These are phyloP conservation scores for Rhizomys pruinosus DNA, from an alignment of 2,113 vertebrate genomes.

Conservation along the genomic window DNA sequence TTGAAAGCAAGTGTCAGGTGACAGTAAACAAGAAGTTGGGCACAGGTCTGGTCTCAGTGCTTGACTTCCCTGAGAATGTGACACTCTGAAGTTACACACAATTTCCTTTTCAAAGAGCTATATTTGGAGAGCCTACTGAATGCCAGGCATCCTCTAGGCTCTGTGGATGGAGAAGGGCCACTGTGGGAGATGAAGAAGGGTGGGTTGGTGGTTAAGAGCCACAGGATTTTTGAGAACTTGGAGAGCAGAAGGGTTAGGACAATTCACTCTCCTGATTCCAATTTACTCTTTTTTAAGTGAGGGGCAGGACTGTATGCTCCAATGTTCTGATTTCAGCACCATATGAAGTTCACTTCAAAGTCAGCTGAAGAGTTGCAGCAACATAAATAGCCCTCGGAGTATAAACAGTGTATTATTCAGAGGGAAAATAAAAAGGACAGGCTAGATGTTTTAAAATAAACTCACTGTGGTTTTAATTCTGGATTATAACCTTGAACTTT, in stretches of 20 bases:
- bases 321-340: slow-evolving; percentile 55
- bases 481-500: slow-evolving; percentile 72
- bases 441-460: slow-evolving; percentile 77
- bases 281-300: slow-evolving; percentile 43
- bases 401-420: slow-evolving; percentile 72
- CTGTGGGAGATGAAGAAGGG: not conserved
- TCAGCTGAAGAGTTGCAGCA: slow-evolving; percentile 51
- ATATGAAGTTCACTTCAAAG: slow-evolving; percentile 73
- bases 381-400: slow-evolving; percentile 66
- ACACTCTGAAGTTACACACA: not conserved
- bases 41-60: not conserved
- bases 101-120: not conserved
- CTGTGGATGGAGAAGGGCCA: not conserved
- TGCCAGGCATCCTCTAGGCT: not conserved
- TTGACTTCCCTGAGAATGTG: not conserved
- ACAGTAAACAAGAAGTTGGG: not conserved
- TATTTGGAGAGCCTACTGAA: not conserved
- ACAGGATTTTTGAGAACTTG: not conserved
- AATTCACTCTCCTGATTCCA: slow-evolving; percentile 1
- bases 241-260: not conserved
- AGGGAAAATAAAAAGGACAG: slow-evolving; percentile 74
- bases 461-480: slow-evolving; percentile 75
- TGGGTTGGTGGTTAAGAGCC: not conserved
- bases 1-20: not conserved
- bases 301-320: not conserved